phyloP scores from a whole-genome alignment of 2,113 vertebrate genomes.

The Trichomycterus rosablanca region DNA sequence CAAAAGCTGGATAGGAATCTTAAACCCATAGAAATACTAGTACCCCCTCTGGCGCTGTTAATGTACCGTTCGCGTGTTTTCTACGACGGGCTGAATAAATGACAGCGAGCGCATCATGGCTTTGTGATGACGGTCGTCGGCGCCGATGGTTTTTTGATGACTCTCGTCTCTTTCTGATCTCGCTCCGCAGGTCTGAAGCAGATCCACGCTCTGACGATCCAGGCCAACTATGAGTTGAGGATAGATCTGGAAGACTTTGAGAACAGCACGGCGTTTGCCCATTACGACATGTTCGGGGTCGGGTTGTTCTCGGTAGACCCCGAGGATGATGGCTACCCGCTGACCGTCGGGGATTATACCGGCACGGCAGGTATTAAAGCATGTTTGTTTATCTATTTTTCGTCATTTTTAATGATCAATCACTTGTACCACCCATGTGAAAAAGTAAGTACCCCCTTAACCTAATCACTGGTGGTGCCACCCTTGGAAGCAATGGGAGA shows the following conservation, averaged over 20 bases:
- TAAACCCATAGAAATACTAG: background rate
- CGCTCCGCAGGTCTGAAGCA: conserved; percentile 77
- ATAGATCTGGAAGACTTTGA: conserved; percentile 94
- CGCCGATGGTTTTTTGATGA: background rate
- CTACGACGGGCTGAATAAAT: no score
- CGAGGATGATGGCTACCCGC: conserved; percentile 89
- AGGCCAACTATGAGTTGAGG: conserved; percentile 87
- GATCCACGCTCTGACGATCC: conserved; percentile 85
- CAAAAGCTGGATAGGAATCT: background rate
- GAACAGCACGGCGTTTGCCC: conserved; percentile 87
- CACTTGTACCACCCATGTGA: no score
- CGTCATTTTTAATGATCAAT: no score
- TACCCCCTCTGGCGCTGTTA: background rate
- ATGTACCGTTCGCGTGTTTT: no score
- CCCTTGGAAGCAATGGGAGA: no score
- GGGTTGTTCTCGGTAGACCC: conserved; percentile 94
- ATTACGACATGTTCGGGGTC: conserved; percentile 84
- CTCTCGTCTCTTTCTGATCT: conserved; percentile 13
- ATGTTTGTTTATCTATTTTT: no score
- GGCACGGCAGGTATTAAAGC: conserved; percentile 82
- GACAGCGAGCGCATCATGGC: no score
- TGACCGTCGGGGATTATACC: conserved; percentile 84
- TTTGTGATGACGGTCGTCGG: no score
- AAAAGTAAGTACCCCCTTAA: no score
- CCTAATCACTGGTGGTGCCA: no score